These are phyloP conservation scores for Tanaodytes sp. DNA, from an alignment of 2,888 invertebrate species.

Conservation along the genomic window DNA sequence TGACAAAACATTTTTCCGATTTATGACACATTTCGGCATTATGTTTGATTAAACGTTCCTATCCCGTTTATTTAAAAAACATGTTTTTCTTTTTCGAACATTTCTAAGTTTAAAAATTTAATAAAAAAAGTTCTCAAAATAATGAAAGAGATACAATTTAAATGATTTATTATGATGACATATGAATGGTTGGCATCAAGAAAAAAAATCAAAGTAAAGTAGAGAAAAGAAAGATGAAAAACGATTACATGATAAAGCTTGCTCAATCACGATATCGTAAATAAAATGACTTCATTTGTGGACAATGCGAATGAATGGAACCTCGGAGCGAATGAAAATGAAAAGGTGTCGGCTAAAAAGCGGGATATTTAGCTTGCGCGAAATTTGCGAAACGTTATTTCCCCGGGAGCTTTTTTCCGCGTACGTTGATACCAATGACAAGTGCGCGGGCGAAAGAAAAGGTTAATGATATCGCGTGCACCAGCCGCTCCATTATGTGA, in stretches of 20 bases:
- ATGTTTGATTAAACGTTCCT: no score
- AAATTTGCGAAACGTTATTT: conserved; percentile 44
- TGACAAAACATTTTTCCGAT: conserved; percentile 1
- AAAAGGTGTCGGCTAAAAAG: conserved; percentile 25
- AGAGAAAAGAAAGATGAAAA: no score
- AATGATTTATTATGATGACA: no score
- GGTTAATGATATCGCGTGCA: conserved; percentile 43
- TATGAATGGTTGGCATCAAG: no score
- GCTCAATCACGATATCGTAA: conserved; percentile 20
- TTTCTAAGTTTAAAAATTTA: no score
- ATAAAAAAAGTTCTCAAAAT: no score
- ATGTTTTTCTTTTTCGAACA: no score
- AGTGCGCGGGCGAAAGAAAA: conserved; percentile 30
- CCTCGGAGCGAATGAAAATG: conserved; percentile 16
- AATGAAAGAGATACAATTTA: no score
- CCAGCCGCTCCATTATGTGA: conserved; percentile 34
- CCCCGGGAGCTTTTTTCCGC: conserved; percentile 37
- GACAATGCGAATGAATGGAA: conserved; percentile 26
- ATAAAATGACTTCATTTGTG: conserved; percentile 6
- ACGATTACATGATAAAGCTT: no score
- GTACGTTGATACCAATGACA: conserved; percentile 43
- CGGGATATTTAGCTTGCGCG: conserved; percentile 25
- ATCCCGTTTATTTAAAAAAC: no score
- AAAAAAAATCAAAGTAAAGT: no score
- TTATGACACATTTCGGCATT: conserved; percentile 1